phyloP scores from a whole-genome alignment of 2,888 invertebrate genomes.

The Hymenopus coronatus region DNA sequence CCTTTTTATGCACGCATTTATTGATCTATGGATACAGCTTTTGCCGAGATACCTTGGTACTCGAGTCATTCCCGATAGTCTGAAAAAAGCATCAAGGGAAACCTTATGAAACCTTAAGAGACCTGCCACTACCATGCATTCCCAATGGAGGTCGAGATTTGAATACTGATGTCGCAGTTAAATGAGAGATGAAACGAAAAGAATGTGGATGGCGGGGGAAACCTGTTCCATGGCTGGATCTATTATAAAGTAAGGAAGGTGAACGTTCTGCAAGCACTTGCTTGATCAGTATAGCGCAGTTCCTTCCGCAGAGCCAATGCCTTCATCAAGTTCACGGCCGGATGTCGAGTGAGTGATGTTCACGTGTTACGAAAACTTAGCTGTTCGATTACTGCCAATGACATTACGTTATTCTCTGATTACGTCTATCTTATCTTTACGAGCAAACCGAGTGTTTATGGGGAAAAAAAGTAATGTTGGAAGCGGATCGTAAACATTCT shows the following conservation, averaged over 20 bases:
- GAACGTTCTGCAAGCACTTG: neutral
- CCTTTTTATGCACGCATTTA: no score
- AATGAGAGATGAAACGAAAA: neutral
- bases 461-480: neutral
- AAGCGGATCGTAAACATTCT: no score
- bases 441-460: neutral
- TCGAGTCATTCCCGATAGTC: no score
- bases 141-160: neutral
- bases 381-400: neutral
- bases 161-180: neutral
- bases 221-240: neutral
- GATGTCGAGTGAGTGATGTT: neutral
- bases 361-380: neutral
- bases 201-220: neutral
- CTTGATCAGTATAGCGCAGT: slow-evolving; percentile 6
- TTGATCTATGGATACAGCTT: no score
- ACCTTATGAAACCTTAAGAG: neutral
- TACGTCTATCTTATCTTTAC: neutral
- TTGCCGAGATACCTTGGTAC: no score
- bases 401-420: neutral
- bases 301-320: neutral
- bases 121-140: neutral
- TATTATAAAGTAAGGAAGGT: neutral
- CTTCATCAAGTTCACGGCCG: neutral
- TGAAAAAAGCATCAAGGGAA: no score